These are phyloP conservation scores for Lipotes vexillifer DNA, from an alignment of 2,113 vertebrate genomes.

Conservation along the genomic window DNA sequence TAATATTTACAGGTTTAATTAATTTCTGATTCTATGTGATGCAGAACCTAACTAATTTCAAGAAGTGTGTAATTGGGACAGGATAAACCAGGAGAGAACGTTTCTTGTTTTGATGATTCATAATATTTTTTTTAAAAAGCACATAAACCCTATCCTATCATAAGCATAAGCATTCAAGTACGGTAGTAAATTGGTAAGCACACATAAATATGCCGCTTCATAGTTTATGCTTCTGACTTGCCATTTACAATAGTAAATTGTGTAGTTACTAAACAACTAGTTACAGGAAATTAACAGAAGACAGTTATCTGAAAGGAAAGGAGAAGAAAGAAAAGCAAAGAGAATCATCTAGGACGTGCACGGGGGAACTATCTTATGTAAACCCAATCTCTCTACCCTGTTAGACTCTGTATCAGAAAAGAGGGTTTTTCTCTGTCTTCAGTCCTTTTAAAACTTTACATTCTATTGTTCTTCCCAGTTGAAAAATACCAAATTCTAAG, in stretches of 20 bases:
- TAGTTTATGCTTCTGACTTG: background rate
- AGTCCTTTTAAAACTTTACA: slow-evolving; percentile 44
- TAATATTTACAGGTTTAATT: background rate
- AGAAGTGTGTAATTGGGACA: background rate
- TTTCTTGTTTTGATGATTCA: background rate
- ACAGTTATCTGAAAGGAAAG: background rate
- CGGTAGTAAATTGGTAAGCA: background rate
- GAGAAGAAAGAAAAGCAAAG: background rate
- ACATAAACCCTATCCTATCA: background rate
- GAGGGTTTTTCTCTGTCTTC: slow-evolving; percentile 10
- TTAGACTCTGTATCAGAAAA: slow-evolving; percentile 30
- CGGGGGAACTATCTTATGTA: background rate
- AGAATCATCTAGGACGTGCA: background rate
- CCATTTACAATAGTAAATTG: background rate
- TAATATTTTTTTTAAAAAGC: background rate
- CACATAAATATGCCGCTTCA: background rate
- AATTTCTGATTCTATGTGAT: background rate
- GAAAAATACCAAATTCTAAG: slow-evolving; percentile 39
- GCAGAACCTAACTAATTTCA: background rate
- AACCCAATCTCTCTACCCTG: background rate
- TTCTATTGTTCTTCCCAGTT: slow-evolving; percentile 28
- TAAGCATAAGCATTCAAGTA: background rate
- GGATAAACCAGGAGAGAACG: background rate
- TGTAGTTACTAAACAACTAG: background rate
- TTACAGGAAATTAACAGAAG: background rate